Evolutionary conservation across 2,888 invertebrate species (phyloP), one percentile per base, ranked within the genome.

Genomic region (Acanthosepion esculentum): DNA sequence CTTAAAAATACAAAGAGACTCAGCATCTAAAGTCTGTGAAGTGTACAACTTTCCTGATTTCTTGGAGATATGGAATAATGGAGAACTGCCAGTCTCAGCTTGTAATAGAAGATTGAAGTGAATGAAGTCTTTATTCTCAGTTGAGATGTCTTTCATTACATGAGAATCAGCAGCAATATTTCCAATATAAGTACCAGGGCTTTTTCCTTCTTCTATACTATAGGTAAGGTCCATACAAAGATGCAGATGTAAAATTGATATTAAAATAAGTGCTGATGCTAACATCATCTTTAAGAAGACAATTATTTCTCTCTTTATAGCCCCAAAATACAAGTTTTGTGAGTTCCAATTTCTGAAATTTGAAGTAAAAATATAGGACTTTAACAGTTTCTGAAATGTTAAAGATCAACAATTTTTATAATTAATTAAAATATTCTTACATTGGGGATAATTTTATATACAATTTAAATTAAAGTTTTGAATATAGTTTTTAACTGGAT

Each of bases 251-350:
- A n/a, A n/a, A 33, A 33, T 4, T 78, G n/a, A 78, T 12, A 78
- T 78, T 78, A 78, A 78, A 78, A 78, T 78, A 78, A 78, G n/a
- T 78, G 78, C 78, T 78, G n/a, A 78, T n/a, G 78, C 78, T n/a
- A 29, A 78, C 78, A 78, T 78, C 8, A 1, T 78, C 26, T 10
- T 15, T n/a, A 78, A 78, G n/a, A 78, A n/a, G n/a, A 78, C 18
- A 78, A 12, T 18, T 78, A n/a, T n/a, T 78, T 78, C 12, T n/a
- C 78, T 78, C 23, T 64, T 64, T 4, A n/a, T 78, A 78, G 29
- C 78, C 78, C 10, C 3, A 78, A 78, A 78, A 78, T 10, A n/a
- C 78, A 41, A 78, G 12, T 29, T 78, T 29, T n/a, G n/a, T n/a
- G 0, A 29, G 29, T 78, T 10, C 12, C 78, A 78, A 78, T 29